Evolutionary conservation across 1,140 invertebrate species (phyloP), one percentile per base, ranked within the genome.

Genomic region (Cyphomyrmex costatus): DNA sequence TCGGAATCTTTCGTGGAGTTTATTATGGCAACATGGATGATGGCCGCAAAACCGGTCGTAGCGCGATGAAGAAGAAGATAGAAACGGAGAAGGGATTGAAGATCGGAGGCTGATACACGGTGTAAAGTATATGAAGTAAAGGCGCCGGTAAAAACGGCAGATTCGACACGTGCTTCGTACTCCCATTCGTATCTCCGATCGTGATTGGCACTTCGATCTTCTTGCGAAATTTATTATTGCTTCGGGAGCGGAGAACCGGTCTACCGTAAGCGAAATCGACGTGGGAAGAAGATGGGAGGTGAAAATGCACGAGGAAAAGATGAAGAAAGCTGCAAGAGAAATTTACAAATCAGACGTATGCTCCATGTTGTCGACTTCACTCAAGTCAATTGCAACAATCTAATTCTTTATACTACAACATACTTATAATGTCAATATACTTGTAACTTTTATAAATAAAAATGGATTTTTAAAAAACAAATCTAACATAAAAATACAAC

Each of bases 161-260:
- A 83, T 83, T 83, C 79, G 79, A 83, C 79, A 83, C 79, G 79
- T 83, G 68, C 79, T 83, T 83, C 79, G 53, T 83, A 83, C 79
- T 83, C 68, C 79, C 68, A 83, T 83, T 83, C 68, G 79, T 83
- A 83, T 83, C 79, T 83, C 1, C 79, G 68, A 83, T 83, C 79
- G 79, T 83, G 79, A 83, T 83, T 83, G 79, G 79, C 79, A 83
- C 68, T 83, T 83, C 79, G 79, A 83, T 83, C 79, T 83, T 74
- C 79, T 83, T 60, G 68, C 79, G 36, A 83, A 83, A 83, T 83
- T 83, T 83, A 83, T 83, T 83, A 74, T 83, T 83, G 79, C 79
- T 74, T 42, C 77, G 49, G 66, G 42, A 46, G 42, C 74, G 51
- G 42, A 68, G 77, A 82, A 85, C 82, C 71, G 85, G 76, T 82